phyloP scores from a whole-genome alignment of 1,140 invertebrate genomes.

The Procambarus virginalis region DNA sequence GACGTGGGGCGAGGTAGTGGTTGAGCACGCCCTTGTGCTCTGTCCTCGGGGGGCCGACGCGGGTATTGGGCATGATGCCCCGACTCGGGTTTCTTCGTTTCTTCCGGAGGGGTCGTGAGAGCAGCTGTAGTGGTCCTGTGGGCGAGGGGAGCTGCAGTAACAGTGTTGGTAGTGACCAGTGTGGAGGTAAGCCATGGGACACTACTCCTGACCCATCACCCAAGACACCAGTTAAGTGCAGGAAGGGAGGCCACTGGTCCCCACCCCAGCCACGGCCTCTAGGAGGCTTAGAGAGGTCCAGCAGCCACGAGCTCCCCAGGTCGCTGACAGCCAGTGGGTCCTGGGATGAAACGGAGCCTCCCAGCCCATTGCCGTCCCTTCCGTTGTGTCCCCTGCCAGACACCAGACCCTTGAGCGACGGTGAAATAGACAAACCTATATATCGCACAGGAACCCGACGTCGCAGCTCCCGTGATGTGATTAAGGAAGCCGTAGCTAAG shows the following conservation, averaged over 20 bases:
- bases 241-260: conserved; percentile 37
- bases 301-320: conserved; percentile 40
- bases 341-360: conserved; percentile 52
- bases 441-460: neutral
- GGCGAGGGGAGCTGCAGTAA: conserved; percentile 19
- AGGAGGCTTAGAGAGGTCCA: conserved; percentile 14
- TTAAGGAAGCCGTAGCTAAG: conserved; percentile 49
- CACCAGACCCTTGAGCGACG: conserved; percentile 13
- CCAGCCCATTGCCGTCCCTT: conserved; percentile 27
- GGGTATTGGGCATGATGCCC: conserved; percentile 47
- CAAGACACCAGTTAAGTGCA: neutral
- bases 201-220: neutral
- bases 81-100: conserved; percentile 61
- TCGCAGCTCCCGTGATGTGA: conserved; percentile 31
- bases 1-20: no score
- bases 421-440: neutral
- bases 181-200: neutral
- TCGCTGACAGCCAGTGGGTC: conserved; percentile 51
- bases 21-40: no score
- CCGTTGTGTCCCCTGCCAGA: neutral
- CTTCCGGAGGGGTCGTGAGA: conserved; percentile 27
- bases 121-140: neutral
- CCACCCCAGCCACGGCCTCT: conserved; percentile 54
- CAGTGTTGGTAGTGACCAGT: conserved; percentile 27
- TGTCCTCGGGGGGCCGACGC: neutral